Base-by-base conservation (phyloP, 2,888 invertebrate genomes). In the Leptinotarsa haldemani region DNA sequence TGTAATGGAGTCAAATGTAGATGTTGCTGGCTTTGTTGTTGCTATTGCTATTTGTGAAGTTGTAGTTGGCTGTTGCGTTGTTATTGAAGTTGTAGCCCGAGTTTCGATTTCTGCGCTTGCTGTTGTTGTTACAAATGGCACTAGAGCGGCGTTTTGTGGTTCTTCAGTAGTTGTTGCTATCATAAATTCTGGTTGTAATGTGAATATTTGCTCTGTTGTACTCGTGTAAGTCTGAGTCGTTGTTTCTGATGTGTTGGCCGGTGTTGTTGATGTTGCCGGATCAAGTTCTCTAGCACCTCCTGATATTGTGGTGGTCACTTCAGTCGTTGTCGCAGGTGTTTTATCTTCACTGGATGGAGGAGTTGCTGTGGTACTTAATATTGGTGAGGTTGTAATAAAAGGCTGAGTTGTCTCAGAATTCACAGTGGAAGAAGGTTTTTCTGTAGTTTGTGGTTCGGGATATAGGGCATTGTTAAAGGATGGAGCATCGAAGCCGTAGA, bases 401-500 rank as follows among this genome's bases (percentile, higher is more conserved):
- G 73, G 71, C 20, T 66, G 69, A 46, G 63, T 61, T 71, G 30
- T 74, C 66, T 73, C 72, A 15, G 58, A 47, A 4, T 20, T 22
- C 12, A 73, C 75, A 15, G 73, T 67, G 56, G 69, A 61, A n/a
- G 72, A 20, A 48, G 75, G 78, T 68, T 75, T 80, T 73, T 78
- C 75, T n/a, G 82, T 84, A n/a, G 84, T 81, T 56, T 75, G 79
- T 74, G 81, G 83, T 74, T 83, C 84, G 16, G 83, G 85, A 79
- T 85, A 86, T 25, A 85, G 76, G 1, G 86, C 85, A 69, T 82
- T 86, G 74, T 86, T 88, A 74, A 87, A 87, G 2, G 86, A 84
- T 48, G 92, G 91, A 72, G 94, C 89, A 86, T 95, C 94, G 82
- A 94, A 96, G 1, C 95, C 95, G 82, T 95, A 95, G 85, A 95